Conservation (phyloP, 1,140 invertebrate genomes). For the Lutraria rhynchaena region DNA sequence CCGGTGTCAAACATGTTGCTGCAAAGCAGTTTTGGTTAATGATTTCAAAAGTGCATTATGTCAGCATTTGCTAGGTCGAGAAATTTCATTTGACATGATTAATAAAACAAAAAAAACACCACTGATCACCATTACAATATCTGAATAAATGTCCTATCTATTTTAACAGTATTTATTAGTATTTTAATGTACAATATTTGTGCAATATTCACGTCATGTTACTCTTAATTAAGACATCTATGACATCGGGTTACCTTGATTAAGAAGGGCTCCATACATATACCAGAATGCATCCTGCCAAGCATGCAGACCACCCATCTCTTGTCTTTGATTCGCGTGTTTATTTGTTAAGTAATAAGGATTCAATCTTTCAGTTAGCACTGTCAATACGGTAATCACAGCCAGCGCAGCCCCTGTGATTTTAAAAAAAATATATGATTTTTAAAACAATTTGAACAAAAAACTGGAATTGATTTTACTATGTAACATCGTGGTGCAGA, state of each 20-base stretch:
- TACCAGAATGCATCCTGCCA: slow-evolving; percentile 58
- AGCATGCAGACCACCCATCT: slow-evolving; percentile 15
- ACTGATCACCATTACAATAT: no score
- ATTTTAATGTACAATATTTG: not conserved
- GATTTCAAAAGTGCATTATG: not conserved
- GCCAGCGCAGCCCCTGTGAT: slow-evolving; percentile 2
- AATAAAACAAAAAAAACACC: not conserved
- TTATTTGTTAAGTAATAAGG: slow-evolving; percentile 7
- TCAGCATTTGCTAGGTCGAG: not conserved
- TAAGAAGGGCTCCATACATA: slow-evolving; percentile 64
- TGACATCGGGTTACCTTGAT: slow-evolving; percentile 69
- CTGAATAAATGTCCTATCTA: no score
- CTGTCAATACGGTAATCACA: not conserved
- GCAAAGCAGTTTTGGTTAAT: not conserved
- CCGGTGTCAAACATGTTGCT: not conserved
- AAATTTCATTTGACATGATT: not conserved
- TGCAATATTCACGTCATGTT: not conserved
- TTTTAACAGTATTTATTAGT: not conserved
- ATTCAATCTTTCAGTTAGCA: slow-evolving; percentile 31
- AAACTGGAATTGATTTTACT: no score
- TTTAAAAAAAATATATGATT: not conserved
- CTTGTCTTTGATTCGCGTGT: not conserved
- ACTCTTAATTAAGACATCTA: not conserved
- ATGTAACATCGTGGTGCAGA: no score
- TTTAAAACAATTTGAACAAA: no score